Evolutionary conservation across 1,140 invertebrate genomes (phyloP), one percentile per base, ranked within the genome.

Genomic region (Papilio polytes): DNA sequence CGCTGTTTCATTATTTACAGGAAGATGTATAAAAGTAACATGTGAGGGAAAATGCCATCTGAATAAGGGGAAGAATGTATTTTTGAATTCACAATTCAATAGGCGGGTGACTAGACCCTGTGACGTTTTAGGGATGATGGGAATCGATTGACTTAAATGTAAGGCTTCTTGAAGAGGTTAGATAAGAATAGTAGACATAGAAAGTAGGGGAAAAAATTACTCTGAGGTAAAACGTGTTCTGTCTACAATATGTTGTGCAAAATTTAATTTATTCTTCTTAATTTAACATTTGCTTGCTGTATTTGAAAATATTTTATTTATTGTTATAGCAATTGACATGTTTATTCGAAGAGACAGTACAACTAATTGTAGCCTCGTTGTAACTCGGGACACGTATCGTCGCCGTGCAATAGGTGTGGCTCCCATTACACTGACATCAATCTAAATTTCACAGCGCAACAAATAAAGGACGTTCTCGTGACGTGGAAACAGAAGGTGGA

Each of bases 381-480:
- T 12, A 18, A 70, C 0, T 10, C 26, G 63, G 22, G 26, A 70
- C 63, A 70, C 63, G 63, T 70, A 70, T 13, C 63, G 22, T 70
- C 63, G 63, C 63, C 63, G 63, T 70, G 59, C 20, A 63, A 63
- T 63, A 70, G 63, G 63, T 70, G 63, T 70, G 63, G 26, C 63
- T 31, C 12, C 63, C 63, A 63, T 63, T 63, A 70, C 26, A 70
- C 63, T 6, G 18, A 70, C 63, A 70, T 70, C 63, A 70, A 36
- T 70, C 63, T 70, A 70, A 70, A 70, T 70, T 70, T 70, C 63
- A 70, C 63, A 70, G 26, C 63, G 63, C 63, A 36, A 70, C 4
- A 70, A 70, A 70, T 70, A 70, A 70, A 70, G 13, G 26, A 3
- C 26, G 63, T 70, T 70, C 26, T 31, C 12, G 63, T 70, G 22